Evolutionary conservation across 2,797 vertebrate genomes (phyloP), one percentile per base, ranked within the genome.

Genomic region (Hybognathus amarus): DNA sequence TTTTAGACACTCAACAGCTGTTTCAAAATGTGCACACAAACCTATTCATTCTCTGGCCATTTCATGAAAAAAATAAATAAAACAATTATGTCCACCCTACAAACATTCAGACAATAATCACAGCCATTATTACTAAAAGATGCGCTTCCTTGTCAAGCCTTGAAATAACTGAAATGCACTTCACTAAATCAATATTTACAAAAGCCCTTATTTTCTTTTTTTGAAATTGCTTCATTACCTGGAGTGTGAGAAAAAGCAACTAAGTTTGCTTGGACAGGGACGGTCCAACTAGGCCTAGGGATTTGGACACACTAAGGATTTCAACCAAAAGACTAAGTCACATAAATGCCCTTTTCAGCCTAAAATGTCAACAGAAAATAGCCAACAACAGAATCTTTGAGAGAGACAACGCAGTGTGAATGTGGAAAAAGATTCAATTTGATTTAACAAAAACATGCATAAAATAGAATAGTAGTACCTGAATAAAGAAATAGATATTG

Each of bases 61-160:
- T 64, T 47, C 12, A 47, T 77, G 24, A 64, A 30, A 64, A 30
- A n/a, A 18, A 38, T n/a, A n/a, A n/a, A n/a, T n/a, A 5, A n/a
- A n/a, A n/a, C 2, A 78, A 50, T 78, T n/a, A 36, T 66, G 66
- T 78, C 20, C 61, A 50, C 27, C 33, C 61, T 64, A 66, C n/a
- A 78, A 78, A n/a, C 20, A 78, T 36, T 50, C 13, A 78, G 61
- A 33, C 42, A 50, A n/a, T 67, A 50, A 78, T 33, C 17, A 63
- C 42, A 50, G 30, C 4, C 27, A 36, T 67, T 63, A 52, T 13
- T 52, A 52, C 70, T 30, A 33, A 69, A 40, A 66, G 27, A 66
- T 50, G 61, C n/a, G 12, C 27, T 66, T 5, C 7, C 20, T 66
- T 66, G 61, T 12, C 27, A 50, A 78, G 61, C 40, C 61, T 66